Evolutionary conservation across 1,140 invertebrate genomes (phyloP), one percentile per base, ranked within the genome.

Genomic region (Drosophila carrolli): DNA sequence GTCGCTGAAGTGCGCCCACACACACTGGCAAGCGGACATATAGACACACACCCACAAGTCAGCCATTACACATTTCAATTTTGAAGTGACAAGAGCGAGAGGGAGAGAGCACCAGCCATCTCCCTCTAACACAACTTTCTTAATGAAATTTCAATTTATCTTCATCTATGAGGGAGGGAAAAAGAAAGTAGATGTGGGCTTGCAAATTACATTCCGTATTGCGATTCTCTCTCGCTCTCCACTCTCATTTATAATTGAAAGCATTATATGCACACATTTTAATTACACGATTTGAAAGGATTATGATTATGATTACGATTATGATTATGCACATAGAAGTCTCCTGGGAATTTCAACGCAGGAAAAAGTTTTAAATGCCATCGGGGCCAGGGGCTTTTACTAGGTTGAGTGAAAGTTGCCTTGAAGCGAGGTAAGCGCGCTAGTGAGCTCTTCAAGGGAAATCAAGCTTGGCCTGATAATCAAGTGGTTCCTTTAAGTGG

Each of bases 71-170:
- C 79, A 86, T 86, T 86, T 86, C 75, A 88, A 86, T 82, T 88
- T 74, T 73, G 57, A 88, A 86, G 75, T 77, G 82, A 82, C 55
- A 65, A 11, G 57, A 47, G 53, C 1, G 32, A 51, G 55, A 41
- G 35, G 14, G 10, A n/a, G 16, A 23, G 47, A 50, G 23, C 23
- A 23, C 37, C 55, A 32, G 54, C 16, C 27, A 5, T 58, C 60
- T 53, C 51, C n/a, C 48, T 76, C 32, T 51, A 53, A 38, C 61
- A 86, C 72, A 86, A 88, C 62, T 88, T 86, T 86, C 83, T 88
- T 86, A 86, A 86, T 86, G 79, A 88, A 88, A 86, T 88, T 86
- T 86, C 83, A 86, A 86, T 86, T 86, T 86, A 82, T 86, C 57
- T 86, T 57, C 77, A 48, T 56, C 56, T 46, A 56, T 50, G 66